Base-by-base conservation (phyloP, 2,888 invertebrate genomes). In the Ommatoiulus sabulosus region DNA sequence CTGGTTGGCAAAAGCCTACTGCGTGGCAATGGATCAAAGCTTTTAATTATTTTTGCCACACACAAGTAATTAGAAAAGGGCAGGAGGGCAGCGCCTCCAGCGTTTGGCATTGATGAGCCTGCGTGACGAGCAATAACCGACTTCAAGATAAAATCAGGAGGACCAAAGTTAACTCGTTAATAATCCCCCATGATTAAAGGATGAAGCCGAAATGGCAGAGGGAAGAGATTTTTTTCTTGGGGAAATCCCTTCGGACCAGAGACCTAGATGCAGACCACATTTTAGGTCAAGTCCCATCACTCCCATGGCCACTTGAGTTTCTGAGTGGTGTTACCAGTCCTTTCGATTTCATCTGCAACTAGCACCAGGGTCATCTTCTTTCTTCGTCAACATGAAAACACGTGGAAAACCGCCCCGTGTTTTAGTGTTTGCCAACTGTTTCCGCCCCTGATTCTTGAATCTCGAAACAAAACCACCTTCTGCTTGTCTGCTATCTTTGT, bases 1-100 rank as follows among this genome's bases (percentile, higher is more conserved):
- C n/a, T n/a, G n/a, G n/a, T n/a, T n/a, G n/a, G n/a, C n/a, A n/a
- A n/a, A n/a, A n/a, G n/a, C n/a, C n/a, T n/a, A n/a, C n/a, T n/a
- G n/a, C n/a, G n/a, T 63, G 63, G 63, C 63, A 63, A 20, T 72
- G 72, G 72, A 72, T 72, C 72, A 72, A 8, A 6, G 72, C 72
- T 24, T 72, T 72, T 72, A 72, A 72, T 72, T 72, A 63, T 20
- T 24, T 72, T 72, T 72, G 72, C 72, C 72, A 72, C 63, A 63
- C n/a, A 17, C 3, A 63, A 17, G 24, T 8, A 20, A 72, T 72
- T 72, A 72, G n/a, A 4, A 63, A 63, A 63, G n/a, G 63, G 24
- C 72, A n/a, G 24, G 7, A 8, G 46, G 46, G 8, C 46, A 8
- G n/a, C n/a, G 20, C 63, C 46, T 6, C 46, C 46, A 46, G 46